phyloP scores from a whole-genome alignment of 2,888 invertebrate genomes.

The Thecocarcelia acutangulata region DNA sequence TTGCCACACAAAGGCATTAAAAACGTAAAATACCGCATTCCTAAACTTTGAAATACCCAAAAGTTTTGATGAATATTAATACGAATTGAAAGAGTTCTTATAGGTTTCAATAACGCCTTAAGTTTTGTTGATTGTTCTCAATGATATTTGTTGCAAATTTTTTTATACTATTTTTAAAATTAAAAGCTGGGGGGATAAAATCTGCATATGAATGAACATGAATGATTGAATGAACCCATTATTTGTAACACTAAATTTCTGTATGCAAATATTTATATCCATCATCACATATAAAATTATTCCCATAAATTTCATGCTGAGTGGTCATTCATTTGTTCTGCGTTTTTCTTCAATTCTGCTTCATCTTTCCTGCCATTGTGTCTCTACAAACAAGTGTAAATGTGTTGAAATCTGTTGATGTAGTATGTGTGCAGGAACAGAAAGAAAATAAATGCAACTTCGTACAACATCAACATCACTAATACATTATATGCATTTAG shows the following conservation, averaged over 20 bases:
- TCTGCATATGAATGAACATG: constrained; percentile 2
- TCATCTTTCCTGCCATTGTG: constrained; percentile 10
- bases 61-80: neutral
- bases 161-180: neutral
- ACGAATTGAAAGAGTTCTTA: neutral
- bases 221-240: constrained; percentile 44
- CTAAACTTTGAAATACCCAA: too few relatives aligned
- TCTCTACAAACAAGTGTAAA: constrained; percentile 9
- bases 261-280: constrained; percentile 53
- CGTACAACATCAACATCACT: constrained; percentile 38
- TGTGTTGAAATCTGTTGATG: constrained; percentile 43
- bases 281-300: constrained; percentile 50
- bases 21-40: too few relatives aligned
- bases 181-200: neutral
- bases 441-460: neutral
- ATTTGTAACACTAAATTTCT: constrained; percentile 30
- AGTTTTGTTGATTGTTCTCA: neutral
- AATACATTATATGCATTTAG: constrained; percentile 45
- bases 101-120: neutral
- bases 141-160: neutral
- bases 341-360: constrained; percentile 6
- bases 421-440: neutral
- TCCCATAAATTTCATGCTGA: constrained; percentile 48
- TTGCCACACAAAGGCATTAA: too few relatives aligned
- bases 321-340: constrained; percentile 60